Conservation (phyloP, 23 tunicate genomes). For the Halocynthia roretzi region DNA sequence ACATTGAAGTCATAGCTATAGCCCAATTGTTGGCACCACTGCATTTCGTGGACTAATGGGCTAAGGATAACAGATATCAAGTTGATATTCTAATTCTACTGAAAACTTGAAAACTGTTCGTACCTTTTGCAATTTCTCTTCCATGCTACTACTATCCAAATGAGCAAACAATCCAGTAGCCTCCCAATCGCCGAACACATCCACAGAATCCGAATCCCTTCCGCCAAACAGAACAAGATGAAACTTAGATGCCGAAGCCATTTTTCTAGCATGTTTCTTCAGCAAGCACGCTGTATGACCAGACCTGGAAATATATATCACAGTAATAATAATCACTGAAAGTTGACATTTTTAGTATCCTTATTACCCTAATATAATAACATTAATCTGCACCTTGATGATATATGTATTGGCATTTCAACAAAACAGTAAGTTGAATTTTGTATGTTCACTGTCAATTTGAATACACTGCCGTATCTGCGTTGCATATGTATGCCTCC, state of each 20-base stretch:
- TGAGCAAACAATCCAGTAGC: not conserved
- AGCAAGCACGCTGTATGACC: slow-evolving; percentile 47
- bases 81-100: not conserved
- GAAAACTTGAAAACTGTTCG: no score
- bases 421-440: slow-evolving; percentile 14
- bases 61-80: no score
- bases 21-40: no score
- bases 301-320: slow-evolving; percentile 9
- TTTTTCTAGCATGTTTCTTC: not conserved
- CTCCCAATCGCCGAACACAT: slow-evolving; percentile 7
- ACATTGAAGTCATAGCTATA: no score
- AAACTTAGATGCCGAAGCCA: not conserved
- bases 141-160: not conserved
- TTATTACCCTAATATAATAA: not conserved
- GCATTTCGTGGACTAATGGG: no score
- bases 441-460: slow-evolving; percentile 20
- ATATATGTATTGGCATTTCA: slow-evolving; percentile 47
- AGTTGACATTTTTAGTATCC: not conserved
- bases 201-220: slow-evolving; percentile 37
- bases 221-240: slow-evolving; percentile 41
- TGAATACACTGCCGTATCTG: slow-evolving; percentile 59
- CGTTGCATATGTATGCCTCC: slow-evolving; percentile 62
- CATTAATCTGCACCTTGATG: slow-evolving; percentile 24
- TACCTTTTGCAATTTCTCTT: slow-evolving; percentile 12
- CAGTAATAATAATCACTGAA: not conserved